These are phyloP conservation scores for Phyllotreta cruciferae DNA, from an alignment of 2,888 invertebrate genomes.

Conservation along the genomic window DNA sequence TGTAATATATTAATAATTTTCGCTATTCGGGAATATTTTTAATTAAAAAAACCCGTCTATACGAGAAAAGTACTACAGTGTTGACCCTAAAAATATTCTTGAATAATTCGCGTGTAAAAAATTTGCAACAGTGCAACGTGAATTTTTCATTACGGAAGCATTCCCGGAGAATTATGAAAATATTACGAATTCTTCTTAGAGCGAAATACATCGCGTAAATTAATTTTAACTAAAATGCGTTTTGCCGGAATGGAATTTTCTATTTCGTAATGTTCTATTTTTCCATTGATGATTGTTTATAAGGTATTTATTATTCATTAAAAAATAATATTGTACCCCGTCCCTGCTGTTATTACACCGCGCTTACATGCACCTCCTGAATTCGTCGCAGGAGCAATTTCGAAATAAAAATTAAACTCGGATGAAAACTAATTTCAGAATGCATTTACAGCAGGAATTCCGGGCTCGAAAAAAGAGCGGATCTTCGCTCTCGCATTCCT, in stretches of 20 bases:
- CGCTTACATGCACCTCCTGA: not conserved
- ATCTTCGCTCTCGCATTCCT: constrained; percentile 2
- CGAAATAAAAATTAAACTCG: constrained; percentile 1
- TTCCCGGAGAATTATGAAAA: not conserved
- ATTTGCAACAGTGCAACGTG: not conserved
- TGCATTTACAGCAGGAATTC: not conserved
- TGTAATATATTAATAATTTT: too few species aligned
- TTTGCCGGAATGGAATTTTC: too few species aligned
- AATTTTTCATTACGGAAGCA: not conserved
- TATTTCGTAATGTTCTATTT: too few species aligned
- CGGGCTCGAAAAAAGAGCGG: not conserved
- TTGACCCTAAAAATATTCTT: not conserved
- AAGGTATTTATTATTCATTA: too few species aligned
- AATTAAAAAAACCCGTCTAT: too few species aligned
- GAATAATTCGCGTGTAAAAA: not conserved
- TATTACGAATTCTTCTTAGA: not conserved
- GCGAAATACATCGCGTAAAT: too few species aligned
- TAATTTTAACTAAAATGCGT: too few species aligned
- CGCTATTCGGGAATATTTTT: too few species aligned
- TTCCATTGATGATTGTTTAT: too few species aligned
- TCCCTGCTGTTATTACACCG: too few species aligned
- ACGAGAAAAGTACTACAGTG: too few species aligned
- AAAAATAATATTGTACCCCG: too few species aligned
- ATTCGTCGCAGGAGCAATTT: constrained; percentile 1
- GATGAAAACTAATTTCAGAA: constrained; percentile 4